A percentile compares a stretch with the other conserved stretches of the same genome.
phyloP scores from a whole-genome alignment of 2,888 invertebrate species.

The Scaptomyza tumidula region DNA sequence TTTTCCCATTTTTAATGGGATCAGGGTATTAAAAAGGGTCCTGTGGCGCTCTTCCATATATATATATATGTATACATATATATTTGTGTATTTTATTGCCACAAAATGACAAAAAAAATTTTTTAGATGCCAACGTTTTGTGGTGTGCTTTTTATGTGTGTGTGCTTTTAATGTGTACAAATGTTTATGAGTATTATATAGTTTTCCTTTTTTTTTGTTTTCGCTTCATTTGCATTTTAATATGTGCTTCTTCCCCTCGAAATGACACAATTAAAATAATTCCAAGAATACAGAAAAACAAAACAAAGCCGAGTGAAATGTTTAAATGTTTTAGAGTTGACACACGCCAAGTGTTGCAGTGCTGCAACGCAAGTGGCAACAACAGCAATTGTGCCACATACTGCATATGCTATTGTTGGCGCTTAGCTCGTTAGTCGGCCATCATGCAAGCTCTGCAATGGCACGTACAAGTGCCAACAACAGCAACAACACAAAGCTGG shows the following conservation, averaged over 20 bases:
- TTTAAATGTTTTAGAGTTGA: constrained; percentile 57
- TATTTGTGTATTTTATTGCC: constrained; percentile 71
- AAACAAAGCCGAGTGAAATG: constrained; percentile 34
- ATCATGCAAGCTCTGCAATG: constrained; percentile 51
- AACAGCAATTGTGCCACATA: constrained; percentile 59
- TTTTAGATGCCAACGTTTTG: constrained; percentile 1
- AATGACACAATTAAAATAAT: constrained; percentile 59
- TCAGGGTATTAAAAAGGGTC: too few relatives aligned
- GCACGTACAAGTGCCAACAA: constrained; percentile 57
- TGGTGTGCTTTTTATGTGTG: background rate
- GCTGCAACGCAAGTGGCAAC: constrained; percentile 48
- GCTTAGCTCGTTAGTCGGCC: constrained; percentile 69
- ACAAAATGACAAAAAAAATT: constrained; percentile 25
- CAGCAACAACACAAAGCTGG: constrained; percentile 29
- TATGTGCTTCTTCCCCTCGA: constrained; percentile 3
- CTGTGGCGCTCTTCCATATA: constrained; percentile 58
- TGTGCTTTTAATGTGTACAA: constrained; percentile 43
- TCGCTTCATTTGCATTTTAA: constrained; percentile 61
- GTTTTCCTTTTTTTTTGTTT: constrained; percentile 25
- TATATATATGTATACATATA: too few relatives aligned
- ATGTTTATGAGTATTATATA: constrained; percentile 39
- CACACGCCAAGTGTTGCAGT: constrained; percentile 63
- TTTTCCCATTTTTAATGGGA: too few relatives aligned
- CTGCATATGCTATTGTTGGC: constrained; percentile 39
- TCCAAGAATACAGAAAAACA: constrained; percentile 5